phyloP scores from a whole-genome alignment of 2,888 invertebrate genomes.

The Dynastes hyllus region DNA sequence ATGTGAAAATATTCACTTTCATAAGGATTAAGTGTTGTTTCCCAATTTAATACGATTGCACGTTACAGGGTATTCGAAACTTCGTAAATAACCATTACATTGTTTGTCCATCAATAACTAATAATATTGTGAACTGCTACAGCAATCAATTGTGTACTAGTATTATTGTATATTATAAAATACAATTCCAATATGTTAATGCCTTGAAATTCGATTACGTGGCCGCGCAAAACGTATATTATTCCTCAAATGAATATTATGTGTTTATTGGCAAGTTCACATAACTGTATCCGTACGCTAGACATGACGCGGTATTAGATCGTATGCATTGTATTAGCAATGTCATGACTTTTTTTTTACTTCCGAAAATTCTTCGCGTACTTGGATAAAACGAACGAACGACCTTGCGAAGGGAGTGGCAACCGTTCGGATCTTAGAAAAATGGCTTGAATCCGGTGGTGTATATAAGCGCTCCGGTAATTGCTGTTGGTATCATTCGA shows the following conservation, averaged over 20 bases:
- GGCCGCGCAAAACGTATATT: too few relatives aligned
- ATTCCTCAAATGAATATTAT: neutral
- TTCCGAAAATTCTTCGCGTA: conserved; percentile 44
- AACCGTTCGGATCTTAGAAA: conserved; percentile 28
- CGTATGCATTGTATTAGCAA: conserved; percentile 20
- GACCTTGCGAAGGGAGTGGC: conserved; percentile 48
- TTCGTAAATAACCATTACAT: too few relatives aligned
- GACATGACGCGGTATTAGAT: conserved; percentile 22
- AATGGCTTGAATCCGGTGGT: conserved; percentile 38
- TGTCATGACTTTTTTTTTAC: conserved; percentile 37
- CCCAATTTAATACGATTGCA: too few relatives aligned
- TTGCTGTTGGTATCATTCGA: conserved; percentile 44
- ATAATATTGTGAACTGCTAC: too few relatives aligned
- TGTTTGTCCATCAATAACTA: too few relatives aligned
- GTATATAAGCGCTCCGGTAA: conserved; percentile 34
- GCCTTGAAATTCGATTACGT: too few relatives aligned
- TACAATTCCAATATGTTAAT: too few relatives aligned
- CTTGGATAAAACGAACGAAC: conserved; percentile 17
- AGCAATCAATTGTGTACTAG: too few relatives aligned
- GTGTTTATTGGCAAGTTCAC: conserved; percentile 12
- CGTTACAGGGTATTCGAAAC: too few relatives aligned
- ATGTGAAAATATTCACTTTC: too few relatives aligned
- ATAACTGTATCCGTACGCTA: conserved; percentile 21
- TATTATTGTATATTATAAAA: too few relatives aligned
- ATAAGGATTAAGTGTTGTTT: too few relatives aligned